phyloP scores from a whole-genome alignment of 1,140 invertebrate species.

The Andrena cerasifolii region DNA sequence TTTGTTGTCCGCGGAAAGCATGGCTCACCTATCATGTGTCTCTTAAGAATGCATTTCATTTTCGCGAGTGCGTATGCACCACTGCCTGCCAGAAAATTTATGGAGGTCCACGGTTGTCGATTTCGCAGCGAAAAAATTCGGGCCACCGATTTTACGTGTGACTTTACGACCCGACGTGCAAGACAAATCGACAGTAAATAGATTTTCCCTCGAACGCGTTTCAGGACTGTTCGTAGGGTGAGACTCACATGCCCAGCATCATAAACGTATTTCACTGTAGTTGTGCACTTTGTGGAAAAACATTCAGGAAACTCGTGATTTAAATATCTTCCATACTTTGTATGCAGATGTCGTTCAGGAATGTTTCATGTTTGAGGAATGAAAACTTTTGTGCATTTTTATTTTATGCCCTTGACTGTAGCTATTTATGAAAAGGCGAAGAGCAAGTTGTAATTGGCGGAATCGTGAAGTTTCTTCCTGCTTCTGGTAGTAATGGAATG shows the following conservation, averaged over 20 bases:
- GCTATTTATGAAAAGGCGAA: no score
- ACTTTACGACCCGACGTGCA: conserved; percentile 75
- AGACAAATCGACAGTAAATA: conserved; percentile 66
- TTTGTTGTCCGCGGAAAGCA: conserved; percentile 15
- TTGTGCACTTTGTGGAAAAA: neutral
- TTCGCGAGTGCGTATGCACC: conserved; percentile 63
- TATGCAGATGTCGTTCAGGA: no score
- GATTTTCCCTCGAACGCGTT: conserved; percentile 43
- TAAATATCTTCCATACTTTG: neutral
- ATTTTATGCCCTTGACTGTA: no score
- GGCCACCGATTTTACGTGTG: conserved; percentile 63
- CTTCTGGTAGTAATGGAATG: no score
- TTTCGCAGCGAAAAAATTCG: conserved; percentile 71
- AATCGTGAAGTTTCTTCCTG: no score
- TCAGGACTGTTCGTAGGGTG: neutral
- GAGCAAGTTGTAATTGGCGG: no score
- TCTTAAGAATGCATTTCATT: conserved; percentile 74
- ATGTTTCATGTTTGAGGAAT: no score
- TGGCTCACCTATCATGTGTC: conserved; percentile 56
- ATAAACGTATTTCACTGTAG: neutral
- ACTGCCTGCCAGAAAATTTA: conserved; percentile 71
- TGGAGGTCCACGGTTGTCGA: no score
- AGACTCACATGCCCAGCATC: conserved; percentile 1
- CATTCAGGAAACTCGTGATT: neutral
- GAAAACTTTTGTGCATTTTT: no score